Evolutionary conservation across 2,113 vertebrate genomes (phyloP).

Genomic region (Carettochelys insculpta): DNA sequence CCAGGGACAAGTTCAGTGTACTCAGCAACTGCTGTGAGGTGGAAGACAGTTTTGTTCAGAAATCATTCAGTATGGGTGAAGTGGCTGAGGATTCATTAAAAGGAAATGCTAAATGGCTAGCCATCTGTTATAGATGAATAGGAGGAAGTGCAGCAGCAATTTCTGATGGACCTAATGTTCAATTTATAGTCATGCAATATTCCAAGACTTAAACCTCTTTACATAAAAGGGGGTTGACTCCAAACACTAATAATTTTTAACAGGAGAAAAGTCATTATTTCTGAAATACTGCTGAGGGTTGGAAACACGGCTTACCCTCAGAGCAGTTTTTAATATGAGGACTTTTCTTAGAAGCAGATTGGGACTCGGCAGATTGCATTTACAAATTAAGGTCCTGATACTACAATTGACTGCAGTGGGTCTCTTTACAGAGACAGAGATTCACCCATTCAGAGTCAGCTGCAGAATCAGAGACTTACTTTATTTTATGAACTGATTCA

Average conservation of each 20-base stretch:
- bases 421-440: background rate
- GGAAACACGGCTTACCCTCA: background rate
- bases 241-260: background rate
- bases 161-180: background rate
- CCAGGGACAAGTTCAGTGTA: background rate
- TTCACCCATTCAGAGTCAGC: background rate
- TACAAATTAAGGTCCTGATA: background rate
- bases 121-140: slow-evolving; percentile 6
- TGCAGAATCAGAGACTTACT: background rate
- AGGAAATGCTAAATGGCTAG: slow-evolving; percentile 1
- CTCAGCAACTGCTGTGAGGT: background rate
- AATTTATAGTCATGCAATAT: background rate
- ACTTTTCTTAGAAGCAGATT: background rate
- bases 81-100: slow-evolving; percentile 13
- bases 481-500: background rate
- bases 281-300: background rate
- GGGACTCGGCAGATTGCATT: background rate
- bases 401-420: background rate
- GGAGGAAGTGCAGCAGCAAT: background rate
- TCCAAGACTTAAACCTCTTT: background rate
- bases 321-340: background rate
- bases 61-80: background rate
- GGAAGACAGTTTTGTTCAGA: background rate
- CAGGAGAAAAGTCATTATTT: background rate
- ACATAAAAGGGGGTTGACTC: background rate